Evolutionary conservation across 2,797 vertebrate species (phyloP), one percentile per base, ranked within the genome.

Genomic region (Bryconaethiops microstoma): DNA sequence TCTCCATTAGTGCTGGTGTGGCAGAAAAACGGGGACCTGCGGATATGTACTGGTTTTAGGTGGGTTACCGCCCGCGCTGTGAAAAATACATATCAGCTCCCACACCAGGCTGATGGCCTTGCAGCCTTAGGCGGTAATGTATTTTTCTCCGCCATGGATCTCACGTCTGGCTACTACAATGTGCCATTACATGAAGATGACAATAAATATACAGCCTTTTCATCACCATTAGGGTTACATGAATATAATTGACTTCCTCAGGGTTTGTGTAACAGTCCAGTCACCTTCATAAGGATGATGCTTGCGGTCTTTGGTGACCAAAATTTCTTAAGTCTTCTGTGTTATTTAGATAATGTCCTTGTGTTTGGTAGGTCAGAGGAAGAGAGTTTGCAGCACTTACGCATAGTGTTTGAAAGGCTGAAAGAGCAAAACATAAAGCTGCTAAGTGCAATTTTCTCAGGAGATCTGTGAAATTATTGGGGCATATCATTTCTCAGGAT

Each of bases 161-260:
- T n/a, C 12, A 57, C 55, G 5, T 16, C 55, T 17, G 55, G 55
- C 12, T 57, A 57, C 19, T n/a, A 57, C 55, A 60, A 60, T 25
- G 21, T 60, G n/a, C 57, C 57, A 8, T 60, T 60, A 60, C 57
- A 60, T 60, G 57, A 60, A 25, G 57, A 60, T n/a, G 57, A 60
- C 12, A 60, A 60, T 10, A 60, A 60, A 25, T 60, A 60, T 45
- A 42, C 59, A 19, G 48, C 35, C 35, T 35, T 35, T 4, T 35
- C 4, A 4, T 35, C 4, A 4, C 35, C 35, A 35, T 35, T 35
- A 42, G 39, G 72, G 10, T 13, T 21, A 60, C 25, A 60, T 23
- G 39, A 63, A 19, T 75, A 60, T 21, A 75, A 77, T 54, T 19
- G 16, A 4, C 50, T 48, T 21, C 0, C 42, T 4, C 42, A 48